Evolutionary conservation across 2,113 vertebrate species (phyloP), one percentile per base, ranked within the genome.

Genomic region (Anarhynchus alexandrinus): DNA sequence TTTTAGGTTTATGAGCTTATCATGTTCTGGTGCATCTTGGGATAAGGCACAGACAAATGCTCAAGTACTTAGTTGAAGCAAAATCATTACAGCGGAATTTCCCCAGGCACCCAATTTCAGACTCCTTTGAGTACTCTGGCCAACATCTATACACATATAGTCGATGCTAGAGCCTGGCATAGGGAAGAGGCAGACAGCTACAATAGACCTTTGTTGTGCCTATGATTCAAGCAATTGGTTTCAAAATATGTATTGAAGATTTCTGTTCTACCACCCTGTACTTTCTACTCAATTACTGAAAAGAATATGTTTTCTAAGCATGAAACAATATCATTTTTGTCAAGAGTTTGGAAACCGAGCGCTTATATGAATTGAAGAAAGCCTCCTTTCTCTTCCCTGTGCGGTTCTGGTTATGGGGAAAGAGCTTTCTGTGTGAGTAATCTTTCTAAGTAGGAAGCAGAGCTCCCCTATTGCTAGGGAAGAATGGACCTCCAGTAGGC

Each of bases 301-400:
- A 95, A 58, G 91, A 96, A 94, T 93, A 97, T 95, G 79, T 96
- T 97, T 91, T 70, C 95, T 69, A 76, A 49, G 93, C 84, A 88
- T 66, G 91, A 65, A 91, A 93, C 85, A 78, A 92, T 97, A 93
- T 96, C n/a, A 97, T 97, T 97, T 97, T 86, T 97, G 95, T 97
- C 71, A 54, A 29, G 54, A 49, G 20, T 67, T 94, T 95, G 95
- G 94, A 80, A 96, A 85, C 40, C 0, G 0, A 71, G 64, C 11
- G 20, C 45, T 45, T 17, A 19, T 42, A n/a, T 11, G 67, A 77
- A 10, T 10, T 20, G 71, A 90, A 97, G 65, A 86, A 94, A 92
- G 87, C 88, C 78, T 38, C 70, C 72, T 93, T 97, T 90, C 91
- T 91, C 54, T 45, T 32, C 74, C 73, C 87, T 66, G 66, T 22